Evolutionary conservation across 2,888 invertebrate species (phyloP).

Genomic region (Torymus aiolomorphi): DNA sequence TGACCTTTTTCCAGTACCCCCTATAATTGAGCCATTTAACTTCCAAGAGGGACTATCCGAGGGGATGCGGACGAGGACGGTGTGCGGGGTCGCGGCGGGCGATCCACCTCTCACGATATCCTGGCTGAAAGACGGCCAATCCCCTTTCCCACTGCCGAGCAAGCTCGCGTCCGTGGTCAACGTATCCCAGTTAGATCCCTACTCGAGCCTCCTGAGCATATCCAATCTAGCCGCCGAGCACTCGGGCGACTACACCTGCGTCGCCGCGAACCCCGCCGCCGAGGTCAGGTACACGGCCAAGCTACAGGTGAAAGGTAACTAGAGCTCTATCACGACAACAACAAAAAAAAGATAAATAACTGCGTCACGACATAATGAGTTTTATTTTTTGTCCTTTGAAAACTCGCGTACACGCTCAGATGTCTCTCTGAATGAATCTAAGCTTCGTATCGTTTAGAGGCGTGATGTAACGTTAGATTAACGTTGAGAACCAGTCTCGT

Average conservation of each 20-base stretch:
- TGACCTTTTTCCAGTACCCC: conserved; percentile 84
- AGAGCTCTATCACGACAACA: conserved; percentile 62
- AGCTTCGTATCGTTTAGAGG: neutral
- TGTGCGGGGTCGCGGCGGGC: conserved; percentile 88
- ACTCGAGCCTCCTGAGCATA: conserved; percentile 87
- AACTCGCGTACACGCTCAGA: neutral
- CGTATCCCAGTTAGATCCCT: conserved; percentile 85
- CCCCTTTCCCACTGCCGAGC: conserved; percentile 79
- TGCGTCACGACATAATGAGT: too few relatives aligned
- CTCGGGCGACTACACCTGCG: conserved; percentile 87
- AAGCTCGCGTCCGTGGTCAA: conserved; percentile 80
- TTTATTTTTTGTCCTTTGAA: too few relatives aligned
- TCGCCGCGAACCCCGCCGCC: conserved; percentile 87
- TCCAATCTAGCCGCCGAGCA: conserved; percentile 85
- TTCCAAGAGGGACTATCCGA: conserved; percentile 89
- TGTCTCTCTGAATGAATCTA: conserved; percentile 2
- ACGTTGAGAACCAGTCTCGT: too few relatives aligned
- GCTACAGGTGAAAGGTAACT: conserved; percentile 89
- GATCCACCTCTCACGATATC: conserved; percentile 87
- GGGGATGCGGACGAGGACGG: conserved; percentile 88
- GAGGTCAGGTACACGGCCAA: conserved; percentile 88
- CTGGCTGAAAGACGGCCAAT: conserved; percentile 89
- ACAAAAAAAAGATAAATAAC: neutral
- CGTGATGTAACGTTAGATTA: too few relatives aligned
- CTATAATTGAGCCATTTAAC: conserved; percentile 90